Evolutionary conservation across 37 sponge, comb jelly and placozoan genomes (phyloP), one percentile per base, ranked within the genome.

Genomic region (Halisarca cf. caerulea): DNA sequence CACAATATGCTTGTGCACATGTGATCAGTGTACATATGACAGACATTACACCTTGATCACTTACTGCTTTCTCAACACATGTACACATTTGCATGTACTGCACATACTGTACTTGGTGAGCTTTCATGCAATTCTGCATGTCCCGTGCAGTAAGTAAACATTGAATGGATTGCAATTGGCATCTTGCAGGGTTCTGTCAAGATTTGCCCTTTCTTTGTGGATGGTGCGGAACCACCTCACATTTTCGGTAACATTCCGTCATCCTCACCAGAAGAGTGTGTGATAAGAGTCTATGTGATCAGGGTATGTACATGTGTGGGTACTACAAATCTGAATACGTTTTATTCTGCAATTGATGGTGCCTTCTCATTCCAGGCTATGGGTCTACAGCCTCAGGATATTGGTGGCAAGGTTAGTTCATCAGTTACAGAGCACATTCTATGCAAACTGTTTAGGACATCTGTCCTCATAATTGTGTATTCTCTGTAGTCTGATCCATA

Each of bases 151-250:
- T n/a, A n/a, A n/a, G n/a, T n/a, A n/a, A n/a, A n/a, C n/a, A n/a
- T n/a, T n/a, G n/a, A n/a, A n/a, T n/a, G n/a, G n/a, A n/a, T n/a
- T n/a, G n/a, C n/a, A n/a, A n/a, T n/a, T n/a, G n/a, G n/a, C n/a
- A n/a, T n/a, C n/a, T n/a, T n/a, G n/a, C 79, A 95, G 91, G 99
- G 99, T 0, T 69, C 93, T 1, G 69, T 99, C 72, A 92, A 93
- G 83, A 89, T 94, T 78, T 99, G 97, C 75, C 95, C 93, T 35
- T 87, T 99, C 30, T 96, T 95, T 39, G 90, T 87, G 17, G 99
- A 98, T 84, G 94, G 90, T 0, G 87, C 91, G 37, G 87, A 89
- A 27, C 80, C 58, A 27, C 92, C 92, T 47, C 51, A 47, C 11
- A 11, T 47, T 47, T 47, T 89, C 41, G 55, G 80, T 61, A 71